These are phyloP conservation scores for silkworm (Bombyx mori) DNA, from an alignment of 1,140 invertebrate species.

Conservation along the genomic window DNA sequence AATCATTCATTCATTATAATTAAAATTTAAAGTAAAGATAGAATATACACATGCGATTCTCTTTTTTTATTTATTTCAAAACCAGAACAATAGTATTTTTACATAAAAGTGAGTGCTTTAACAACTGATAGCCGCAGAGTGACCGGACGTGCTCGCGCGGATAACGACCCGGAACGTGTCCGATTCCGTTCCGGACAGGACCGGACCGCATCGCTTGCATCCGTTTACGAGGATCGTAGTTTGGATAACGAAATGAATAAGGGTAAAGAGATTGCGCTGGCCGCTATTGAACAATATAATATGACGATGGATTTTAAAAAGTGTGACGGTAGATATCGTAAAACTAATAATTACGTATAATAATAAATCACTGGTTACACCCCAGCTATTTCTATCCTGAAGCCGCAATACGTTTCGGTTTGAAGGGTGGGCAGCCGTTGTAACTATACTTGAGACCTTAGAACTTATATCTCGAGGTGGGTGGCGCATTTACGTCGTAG, in stretches of 20 bases:
- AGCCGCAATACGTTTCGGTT: too few relatives aligned
- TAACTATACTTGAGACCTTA: too few relatives aligned
- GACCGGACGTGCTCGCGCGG: conserved; percentile 28
- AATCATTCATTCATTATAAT: too few relatives aligned
- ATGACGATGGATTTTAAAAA: neutral
- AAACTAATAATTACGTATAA: too few relatives aligned
- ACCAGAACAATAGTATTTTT: too few relatives aligned
- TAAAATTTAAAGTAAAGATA: too few relatives aligned
- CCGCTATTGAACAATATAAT: neutral
- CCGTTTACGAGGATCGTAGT: neutral
- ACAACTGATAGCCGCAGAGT: conserved; percentile 19
- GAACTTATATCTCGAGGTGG: too few relatives aligned
- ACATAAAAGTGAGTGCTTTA: conserved; percentile 2
- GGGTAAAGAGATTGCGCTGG: neutral
- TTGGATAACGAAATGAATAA: neutral
- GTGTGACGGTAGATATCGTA: too few relatives aligned
- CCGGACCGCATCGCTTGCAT: conserved; percentile 1
- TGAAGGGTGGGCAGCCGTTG: too few relatives aligned
- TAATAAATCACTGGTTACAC: too few relatives aligned
- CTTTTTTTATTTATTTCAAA: neutral
- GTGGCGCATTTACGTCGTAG: too few relatives aligned
- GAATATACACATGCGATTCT: neutral
- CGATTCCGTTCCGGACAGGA: conserved; percentile 22
- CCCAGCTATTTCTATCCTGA: too few relatives aligned
- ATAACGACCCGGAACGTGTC: conserved; percentile 33